Conservation (phyloP, 2,113 vertebrate species). For the Cyprinodon brontotheroides region DNA sequence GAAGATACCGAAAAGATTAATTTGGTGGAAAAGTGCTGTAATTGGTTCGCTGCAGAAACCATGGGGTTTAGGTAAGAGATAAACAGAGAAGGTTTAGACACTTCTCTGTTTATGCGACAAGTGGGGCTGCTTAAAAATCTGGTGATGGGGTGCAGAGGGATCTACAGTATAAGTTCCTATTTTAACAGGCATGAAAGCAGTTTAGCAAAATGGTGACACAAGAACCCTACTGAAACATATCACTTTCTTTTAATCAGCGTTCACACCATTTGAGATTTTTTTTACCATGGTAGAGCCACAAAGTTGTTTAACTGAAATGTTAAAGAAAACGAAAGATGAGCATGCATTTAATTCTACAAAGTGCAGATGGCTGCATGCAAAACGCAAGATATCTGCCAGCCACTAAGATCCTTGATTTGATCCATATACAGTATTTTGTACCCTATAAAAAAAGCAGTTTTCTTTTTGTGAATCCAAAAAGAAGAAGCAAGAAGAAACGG, state of each 20-base stretch:
- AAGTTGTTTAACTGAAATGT: too few relatives aligned
- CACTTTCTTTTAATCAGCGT: not conserved
- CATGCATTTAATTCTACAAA: too few relatives aligned
- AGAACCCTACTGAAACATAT: not conserved
- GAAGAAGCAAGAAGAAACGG: too few relatives aligned
- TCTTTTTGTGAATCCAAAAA: too few relatives aligned
- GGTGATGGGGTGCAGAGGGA: conserved; percentile 12
- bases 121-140: conserved; percentile 55
- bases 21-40: conserved; percentile 36
- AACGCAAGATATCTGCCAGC: too few relatives aligned
- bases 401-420: too few relatives aligned
- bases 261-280: not conserved
- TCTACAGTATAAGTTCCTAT: conserved; percentile 21
- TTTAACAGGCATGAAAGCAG: conserved; percentile 22
- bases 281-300: not conserved
- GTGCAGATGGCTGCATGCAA: too few relatives aligned
- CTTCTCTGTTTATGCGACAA: too few relatives aligned
- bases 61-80: conserved; percentile 27
- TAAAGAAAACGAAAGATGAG: too few relatives aligned
- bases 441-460: too few relatives aligned
- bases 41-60: conserved; percentile 37
- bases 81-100: conserved; percentile 44
- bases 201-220: not conserved
- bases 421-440: too few relatives aligned
- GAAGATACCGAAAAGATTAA: conserved; percentile 5